These are phyloP conservation scores for Chironomus striatipennis DNA, from an alignment of 1,140 invertebrate genomes.

Conservation along the genomic window DNA sequence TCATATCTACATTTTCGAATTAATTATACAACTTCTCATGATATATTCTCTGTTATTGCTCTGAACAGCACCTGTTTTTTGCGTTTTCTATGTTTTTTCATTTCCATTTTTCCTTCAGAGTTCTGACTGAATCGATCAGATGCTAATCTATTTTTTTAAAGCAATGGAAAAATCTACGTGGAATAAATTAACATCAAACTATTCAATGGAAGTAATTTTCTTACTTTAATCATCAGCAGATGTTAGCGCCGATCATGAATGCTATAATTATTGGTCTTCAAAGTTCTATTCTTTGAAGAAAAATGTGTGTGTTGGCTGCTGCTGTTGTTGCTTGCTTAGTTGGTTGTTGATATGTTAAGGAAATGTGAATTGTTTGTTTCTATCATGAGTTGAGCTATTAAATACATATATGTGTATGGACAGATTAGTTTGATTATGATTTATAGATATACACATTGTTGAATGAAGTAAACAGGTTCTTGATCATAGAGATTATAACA, in stretches of 20 bases:
- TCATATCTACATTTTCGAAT: no score
- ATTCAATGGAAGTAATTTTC: slow-evolving; percentile 2
- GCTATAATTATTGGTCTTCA: background rate
- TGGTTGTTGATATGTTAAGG: background rate
- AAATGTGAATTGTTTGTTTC: background rate
- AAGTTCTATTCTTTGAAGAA: no score
- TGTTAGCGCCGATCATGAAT: background rate
- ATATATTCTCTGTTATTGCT: no score
- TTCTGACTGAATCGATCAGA: slow-evolving; percentile 7
- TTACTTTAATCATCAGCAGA: slow-evolving; percentile 1
- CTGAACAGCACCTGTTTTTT: background rate
- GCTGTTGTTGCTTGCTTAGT: background rate
- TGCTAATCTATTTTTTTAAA: slow-evolving; percentile 14
- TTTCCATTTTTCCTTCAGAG: background rate
- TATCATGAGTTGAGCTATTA: background rate
- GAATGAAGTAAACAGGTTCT: no score
- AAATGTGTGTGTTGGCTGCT: background rate
- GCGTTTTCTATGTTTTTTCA: background rate
- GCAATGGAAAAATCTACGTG: background rate
- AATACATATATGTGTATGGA: background rate
- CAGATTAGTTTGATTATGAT: background rate
- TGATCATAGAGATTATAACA: no score
- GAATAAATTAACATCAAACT: slow-evolving; percentile 1
- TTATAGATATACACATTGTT: background rate
- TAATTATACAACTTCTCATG: no score